These are phyloP conservation scores for Lasioglossum oenotherae DNA, from an alignment of 2,888 invertebrate species.

Conservation along the genomic window DNA sequence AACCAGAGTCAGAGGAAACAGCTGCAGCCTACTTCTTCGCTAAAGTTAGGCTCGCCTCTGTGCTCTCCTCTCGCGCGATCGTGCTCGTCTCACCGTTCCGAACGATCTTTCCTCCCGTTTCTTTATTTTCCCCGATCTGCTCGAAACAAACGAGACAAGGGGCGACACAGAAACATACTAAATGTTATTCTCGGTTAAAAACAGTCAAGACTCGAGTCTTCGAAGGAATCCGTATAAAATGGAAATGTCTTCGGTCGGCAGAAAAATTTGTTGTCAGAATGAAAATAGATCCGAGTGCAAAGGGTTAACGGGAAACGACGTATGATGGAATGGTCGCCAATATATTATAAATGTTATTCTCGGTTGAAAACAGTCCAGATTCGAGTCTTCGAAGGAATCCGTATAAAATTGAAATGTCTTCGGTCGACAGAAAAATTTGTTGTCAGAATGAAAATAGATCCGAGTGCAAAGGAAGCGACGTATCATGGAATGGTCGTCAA, in stretches of 20 bases:
- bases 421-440: not conserved
- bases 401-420: too few relatives aligned
- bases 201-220: too few relatives aligned
- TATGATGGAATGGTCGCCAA: too few relatives aligned
- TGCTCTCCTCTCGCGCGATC: conserved; percentile 35
- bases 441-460: not conserved
- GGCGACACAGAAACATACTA: not conserved
- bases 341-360: too few relatives aligned
- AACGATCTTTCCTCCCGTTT: conserved; percentile 13
- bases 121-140: not conserved
- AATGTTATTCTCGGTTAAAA: not conserved
- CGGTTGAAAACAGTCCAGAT: not conserved
- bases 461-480: too few relatives aligned
- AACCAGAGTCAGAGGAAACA: conserved; percentile 67
- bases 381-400: too few relatives aligned
- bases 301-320: too few relatives aligned
- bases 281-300: not conserved
- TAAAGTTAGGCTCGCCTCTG: conserved; percentile 73
- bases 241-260: too few relatives aligned
- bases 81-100: conserved; percentile 12
- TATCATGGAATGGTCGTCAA: not conserved
- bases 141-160: not conserved
- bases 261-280: too few relatives aligned
- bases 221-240: too few relatives aligned
- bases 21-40: conserved; percentile 79